These are phyloP conservation scores for Lasioglossum baleicum DNA, from an alignment of 1,140 invertebrate species.

Conservation along the genomic window DNA sequence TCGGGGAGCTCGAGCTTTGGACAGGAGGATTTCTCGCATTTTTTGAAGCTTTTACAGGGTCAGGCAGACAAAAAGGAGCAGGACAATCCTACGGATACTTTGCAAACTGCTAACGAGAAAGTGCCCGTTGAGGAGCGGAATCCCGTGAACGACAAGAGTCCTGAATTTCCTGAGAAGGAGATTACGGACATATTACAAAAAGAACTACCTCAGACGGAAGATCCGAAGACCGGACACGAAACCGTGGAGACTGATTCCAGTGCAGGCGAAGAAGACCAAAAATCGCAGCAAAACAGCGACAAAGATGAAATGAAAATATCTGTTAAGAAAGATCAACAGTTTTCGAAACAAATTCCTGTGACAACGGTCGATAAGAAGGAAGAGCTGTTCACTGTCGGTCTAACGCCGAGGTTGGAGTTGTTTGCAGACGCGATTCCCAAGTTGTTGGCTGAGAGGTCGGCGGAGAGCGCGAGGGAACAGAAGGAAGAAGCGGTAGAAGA, in stretches of 20 bases:
- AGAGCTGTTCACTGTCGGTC: conserved; percentile 73
- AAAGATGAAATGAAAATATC: conserved; percentile 34
- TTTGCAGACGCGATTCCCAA: conserved; percentile 77
- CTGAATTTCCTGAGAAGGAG: conserved; percentile 73
- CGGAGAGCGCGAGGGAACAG: conserved; percentile 52
- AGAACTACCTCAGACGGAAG: conserved; percentile 56
- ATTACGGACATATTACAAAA: conserved; percentile 69
- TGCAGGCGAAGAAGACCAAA: conserved; percentile 1
- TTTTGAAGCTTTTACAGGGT: conserved; percentile 73
- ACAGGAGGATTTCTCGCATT: conserved; percentile 77
- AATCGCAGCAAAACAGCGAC: conserved; percentile 11
- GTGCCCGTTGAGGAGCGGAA: conserved; percentile 3
- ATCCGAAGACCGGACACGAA: conserved; percentile 46
- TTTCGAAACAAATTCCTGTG: conserved; percentile 40
- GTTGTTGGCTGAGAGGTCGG: conserved; percentile 73
- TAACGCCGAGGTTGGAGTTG: conserved; percentile 75
- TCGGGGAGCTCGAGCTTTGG: conserved; percentile 75
- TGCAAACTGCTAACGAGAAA: conserved; percentile 21
- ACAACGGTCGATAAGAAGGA: conserved; percentile 57
- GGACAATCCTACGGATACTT: conserved; percentile 12
- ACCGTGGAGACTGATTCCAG: conserved; percentile 57
- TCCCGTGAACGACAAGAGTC: conserved; percentile 51
- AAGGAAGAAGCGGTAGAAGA: conserved; percentile 26
- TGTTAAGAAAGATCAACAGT: conserved; percentile 10
- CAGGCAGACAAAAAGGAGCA: conserved; percentile 63